Percentiles rank a stretch among this genome's conserved stretches.
These are phyloP conservation scores for Onychomys torridus DNA, from an alignment of 2,797 vertebrate species.

Conservation along the genomic window DNA sequence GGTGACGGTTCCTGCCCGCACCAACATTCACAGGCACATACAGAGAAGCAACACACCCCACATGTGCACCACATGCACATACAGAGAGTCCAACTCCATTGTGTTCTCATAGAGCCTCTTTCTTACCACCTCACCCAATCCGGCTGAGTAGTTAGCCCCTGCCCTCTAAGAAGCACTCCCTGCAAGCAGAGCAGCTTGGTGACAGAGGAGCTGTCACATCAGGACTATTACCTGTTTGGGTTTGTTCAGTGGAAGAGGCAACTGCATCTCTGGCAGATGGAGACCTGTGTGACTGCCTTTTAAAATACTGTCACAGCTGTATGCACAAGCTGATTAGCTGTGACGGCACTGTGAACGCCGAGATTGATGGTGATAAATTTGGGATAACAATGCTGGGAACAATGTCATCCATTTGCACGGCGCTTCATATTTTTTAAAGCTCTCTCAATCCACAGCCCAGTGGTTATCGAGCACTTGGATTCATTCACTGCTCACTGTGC, in stretches of 20 bases:
- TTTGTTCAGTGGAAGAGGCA: slow-evolving; percentile 71
- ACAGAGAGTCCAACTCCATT: background rate
- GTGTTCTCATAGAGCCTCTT: background rate
- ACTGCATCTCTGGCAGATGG: slow-evolving; percentile 74
- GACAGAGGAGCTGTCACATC: slow-evolving; percentile 71
- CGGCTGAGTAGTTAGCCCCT: slow-evolving; percentile 51
- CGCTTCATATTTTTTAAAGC: slow-evolving; percentile 19
- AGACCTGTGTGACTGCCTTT: slow-evolving; percentile 77
- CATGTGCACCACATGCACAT: background rate
- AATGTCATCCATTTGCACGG: background rate
- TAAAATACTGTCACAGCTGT: slow-evolving; percentile 81
- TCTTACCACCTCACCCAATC: background rate
- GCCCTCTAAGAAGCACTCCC: background rate
- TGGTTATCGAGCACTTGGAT: background rate
- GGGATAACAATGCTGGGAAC: slow-evolving; percentile 72
- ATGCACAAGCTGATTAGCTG: slow-evolving; percentile 80
- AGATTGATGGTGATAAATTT: slow-evolving; percentile 78
- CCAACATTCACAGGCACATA: background rate
- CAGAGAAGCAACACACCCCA: background rate
- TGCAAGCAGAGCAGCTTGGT: background rate
- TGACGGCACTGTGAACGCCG: slow-evolving; percentile 34
- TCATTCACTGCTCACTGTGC: background rate
- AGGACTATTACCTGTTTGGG: slow-evolving; percentile 73
- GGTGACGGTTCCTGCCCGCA: background rate
- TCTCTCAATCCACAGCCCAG: background rate